phyloP scores from a whole-genome alignment of 2,888 invertebrate species.

The Hoplodrina blanda region DNA sequence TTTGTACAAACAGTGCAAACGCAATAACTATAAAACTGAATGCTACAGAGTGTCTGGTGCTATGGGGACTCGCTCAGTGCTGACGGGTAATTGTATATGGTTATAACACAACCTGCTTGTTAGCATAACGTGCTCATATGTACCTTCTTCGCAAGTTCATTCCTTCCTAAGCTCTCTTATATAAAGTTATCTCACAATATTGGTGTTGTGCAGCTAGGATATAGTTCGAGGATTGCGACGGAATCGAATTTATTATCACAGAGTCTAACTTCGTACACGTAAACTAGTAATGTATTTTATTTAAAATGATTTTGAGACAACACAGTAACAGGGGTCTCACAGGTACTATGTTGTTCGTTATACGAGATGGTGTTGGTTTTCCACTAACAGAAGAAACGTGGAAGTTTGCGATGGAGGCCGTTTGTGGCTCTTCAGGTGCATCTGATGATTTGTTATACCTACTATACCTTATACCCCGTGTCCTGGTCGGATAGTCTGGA shows the following conservation, averaged over 20 bases:
- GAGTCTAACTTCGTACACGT: neutral
- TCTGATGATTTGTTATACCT: too few relatives aligned
- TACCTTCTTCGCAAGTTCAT: slow-evolving; percentile 1
- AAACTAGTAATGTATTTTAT: neutral
- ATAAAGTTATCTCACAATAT: neutral
- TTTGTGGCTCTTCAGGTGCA: too few relatives aligned
- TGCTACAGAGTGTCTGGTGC: neutral
- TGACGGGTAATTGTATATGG: neutral
- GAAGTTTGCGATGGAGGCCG: too few relatives aligned
- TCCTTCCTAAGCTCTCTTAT: neutral
- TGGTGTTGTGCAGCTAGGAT: neutral
- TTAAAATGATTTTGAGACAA: neutral
- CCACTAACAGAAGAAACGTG: too few relatives aligned
- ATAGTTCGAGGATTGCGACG: neutral
- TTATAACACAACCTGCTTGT: slow-evolving; percentile 19
- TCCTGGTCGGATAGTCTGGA: too few relatives aligned
- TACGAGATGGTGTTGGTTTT: too few relatives aligned
- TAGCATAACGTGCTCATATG: neutral
- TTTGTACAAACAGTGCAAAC: neutral
- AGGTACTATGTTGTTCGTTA: too few relatives aligned
- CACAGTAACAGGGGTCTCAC: neutral
- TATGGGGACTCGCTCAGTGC: neutral
- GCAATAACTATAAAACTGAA: slow-evolving; percentile 1
- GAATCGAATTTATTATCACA: neutral
- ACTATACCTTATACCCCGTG: too few relatives aligned